These are phyloP conservation scores for Tapera naevia DNA, from an alignment of 2,797 vertebrate species.

Conservation along the genomic window DNA sequence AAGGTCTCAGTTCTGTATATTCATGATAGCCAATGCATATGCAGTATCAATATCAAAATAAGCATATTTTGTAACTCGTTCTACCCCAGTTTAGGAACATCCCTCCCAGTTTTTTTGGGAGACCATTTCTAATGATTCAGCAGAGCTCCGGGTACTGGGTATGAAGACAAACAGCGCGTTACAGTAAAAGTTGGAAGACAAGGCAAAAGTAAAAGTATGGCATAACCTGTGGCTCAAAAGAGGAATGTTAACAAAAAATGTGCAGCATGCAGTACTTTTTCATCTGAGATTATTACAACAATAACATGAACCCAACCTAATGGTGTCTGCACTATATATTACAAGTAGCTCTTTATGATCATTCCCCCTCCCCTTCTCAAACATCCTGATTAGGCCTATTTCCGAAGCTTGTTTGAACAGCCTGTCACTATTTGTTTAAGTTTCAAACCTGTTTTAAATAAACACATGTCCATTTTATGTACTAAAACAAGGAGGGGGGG, in stretches of 20 bases:
- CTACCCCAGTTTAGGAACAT: background rate
- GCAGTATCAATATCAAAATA: background rate
- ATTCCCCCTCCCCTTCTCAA: constrained; percentile 74
- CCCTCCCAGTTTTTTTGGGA: background rate
- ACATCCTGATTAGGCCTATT: constrained; percentile 83
- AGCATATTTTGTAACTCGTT: background rate
- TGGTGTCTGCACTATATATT: constrained; percentile 51
- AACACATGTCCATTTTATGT: constrained; percentile 76
- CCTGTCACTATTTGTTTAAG: constrained; percentile 81
- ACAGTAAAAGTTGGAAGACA: background rate
- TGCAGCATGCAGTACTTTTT: constrained; percentile 29
- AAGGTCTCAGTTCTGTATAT: constrained; percentile 31
- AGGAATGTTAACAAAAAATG: constrained; percentile 21
- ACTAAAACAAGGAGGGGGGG: constrained; percentile 61
- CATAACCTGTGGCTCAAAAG: background rate
- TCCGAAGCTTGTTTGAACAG: constrained; percentile 85
- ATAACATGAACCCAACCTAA: constrained; percentile 40
- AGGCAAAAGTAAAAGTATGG: background rate
- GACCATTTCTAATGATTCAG: background rate
- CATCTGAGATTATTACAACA: background rate
- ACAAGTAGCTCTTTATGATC: constrained; percentile 64
- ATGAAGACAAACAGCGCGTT: background rate
- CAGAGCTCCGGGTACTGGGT: background rate
- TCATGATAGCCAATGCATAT: background rate
- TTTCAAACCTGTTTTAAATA: constrained; percentile 79